phyloP scores from a whole-genome alignment of 2,888 invertebrate species.

The Ischnura elegans region DNA sequence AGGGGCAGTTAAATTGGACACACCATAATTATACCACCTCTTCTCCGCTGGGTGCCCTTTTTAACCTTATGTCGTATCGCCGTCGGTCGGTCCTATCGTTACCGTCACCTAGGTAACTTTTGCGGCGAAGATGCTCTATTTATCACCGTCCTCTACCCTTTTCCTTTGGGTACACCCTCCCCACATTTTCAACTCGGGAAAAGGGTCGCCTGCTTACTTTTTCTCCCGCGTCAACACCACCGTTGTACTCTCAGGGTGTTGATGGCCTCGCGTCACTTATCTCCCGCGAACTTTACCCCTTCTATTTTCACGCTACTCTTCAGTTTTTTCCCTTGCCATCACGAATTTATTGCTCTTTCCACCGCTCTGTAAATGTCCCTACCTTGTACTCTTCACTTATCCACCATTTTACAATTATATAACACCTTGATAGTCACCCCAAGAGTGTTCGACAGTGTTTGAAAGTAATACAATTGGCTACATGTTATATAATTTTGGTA shows the following conservation, averaged over 20 bases:
- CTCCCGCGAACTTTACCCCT: not conserved
- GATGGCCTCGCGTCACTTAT: not conserved
- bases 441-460: too few relatives aligned
- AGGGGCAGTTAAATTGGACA: constrained; percentile 29
- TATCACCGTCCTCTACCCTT: not conserved
- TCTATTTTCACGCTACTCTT: too few relatives aligned
- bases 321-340: not conserved
- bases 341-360: not conserved
- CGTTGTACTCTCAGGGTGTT: constrained; percentile 16
- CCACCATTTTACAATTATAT: too few relatives aligned
- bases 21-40: constrained; percentile 48
- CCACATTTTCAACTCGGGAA: not conserved
- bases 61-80: not conserved
- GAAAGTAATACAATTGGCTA: too few relatives aligned
- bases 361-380: not conserved
- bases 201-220: not conserved
- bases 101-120: constrained; percentile 32
- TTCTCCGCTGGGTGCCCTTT: constrained; percentile 45
- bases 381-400: too few relatives aligned
- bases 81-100: constrained; percentile 29
- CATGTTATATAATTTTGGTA: too few relatives aligned
- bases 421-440: too few relatives aligned
- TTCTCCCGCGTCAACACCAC: constrained; percentile 12
- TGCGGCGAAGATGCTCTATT: constrained; percentile 37
- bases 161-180: not conserved